phyloP scores from a whole-genome alignment of 1,140 invertebrate species.

The Nebria ingens region DNA sequence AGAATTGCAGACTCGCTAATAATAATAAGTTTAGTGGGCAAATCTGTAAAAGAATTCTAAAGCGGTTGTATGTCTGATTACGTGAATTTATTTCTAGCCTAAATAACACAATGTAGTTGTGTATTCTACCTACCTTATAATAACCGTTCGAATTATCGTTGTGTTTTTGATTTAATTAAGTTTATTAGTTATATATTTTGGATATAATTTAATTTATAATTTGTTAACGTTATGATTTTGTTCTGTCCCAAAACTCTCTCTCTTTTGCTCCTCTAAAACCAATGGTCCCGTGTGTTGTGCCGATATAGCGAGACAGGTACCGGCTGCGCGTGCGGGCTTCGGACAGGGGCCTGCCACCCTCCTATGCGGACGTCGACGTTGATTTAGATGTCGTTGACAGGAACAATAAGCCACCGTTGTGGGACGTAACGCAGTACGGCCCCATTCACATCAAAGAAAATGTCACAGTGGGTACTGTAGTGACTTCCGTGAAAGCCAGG shows the following conservation, averaged over 20 bases:
- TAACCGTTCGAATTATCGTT: background rate
- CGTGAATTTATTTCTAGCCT: background rate
- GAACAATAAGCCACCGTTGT: constrained; percentile 94
- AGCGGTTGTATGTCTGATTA: constrained; percentile 9
- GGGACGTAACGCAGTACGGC: constrained; percentile 87
- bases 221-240: background rate
- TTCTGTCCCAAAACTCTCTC: background rate
- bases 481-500: constrained; percentile 94
- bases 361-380: constrained; percentile 87
- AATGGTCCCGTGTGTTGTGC: constrained; percentile 49
- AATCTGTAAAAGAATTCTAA: too few relatives aligned
- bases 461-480: constrained; percentile 93
- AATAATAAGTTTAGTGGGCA: too few relatives aligned
- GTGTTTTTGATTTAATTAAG: background rate
- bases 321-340: constrained; percentile 86
- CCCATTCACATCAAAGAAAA: constrained; percentile 95
- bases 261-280: background rate
- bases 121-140: background rate
- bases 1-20: too few relatives aligned
- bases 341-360: constrained; percentile 78
- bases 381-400: constrained; percentile 95
- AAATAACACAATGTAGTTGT: background rate
- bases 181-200: too few relatives aligned
- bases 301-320: constrained; percentile 85
- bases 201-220: too few relatives aligned